Evolutionary conservation across 1,140 invertebrate species (phyloP).

Genomic region (Drosophila ananassae): DNA sequence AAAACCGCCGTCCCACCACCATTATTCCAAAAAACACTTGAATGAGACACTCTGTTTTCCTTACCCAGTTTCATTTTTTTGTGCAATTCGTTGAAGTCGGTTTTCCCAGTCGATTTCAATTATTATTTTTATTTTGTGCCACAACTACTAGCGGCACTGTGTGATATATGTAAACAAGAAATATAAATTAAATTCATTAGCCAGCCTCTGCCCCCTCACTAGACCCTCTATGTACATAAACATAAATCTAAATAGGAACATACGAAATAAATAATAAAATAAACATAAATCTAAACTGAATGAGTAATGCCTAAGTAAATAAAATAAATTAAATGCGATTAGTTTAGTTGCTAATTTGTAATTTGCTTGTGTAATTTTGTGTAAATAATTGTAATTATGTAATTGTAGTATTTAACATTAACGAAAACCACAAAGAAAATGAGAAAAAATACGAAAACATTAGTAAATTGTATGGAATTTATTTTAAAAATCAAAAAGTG

Average conservation of each 20-base stretch:
- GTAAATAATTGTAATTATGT: slow-evolving; percentile 75
- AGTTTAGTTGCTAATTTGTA: slow-evolving; percentile 56
- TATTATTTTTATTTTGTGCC: slow-evolving; percentile 54
- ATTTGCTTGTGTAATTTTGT: slow-evolving; percentile 56
- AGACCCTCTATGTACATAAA: slow-evolving; percentile 63
- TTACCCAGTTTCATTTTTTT: slow-evolving; percentile 53
- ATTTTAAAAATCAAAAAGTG: slow-evolving; percentile 54
- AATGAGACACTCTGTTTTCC: slow-evolving; percentile 60
- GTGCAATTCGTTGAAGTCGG: slow-evolving; percentile 70
- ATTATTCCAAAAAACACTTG: slow-evolving; percentile 15
- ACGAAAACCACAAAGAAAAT: slow-evolving; percentile 14
- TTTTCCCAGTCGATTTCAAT: slow-evolving; percentile 17
- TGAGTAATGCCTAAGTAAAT: slow-evolving; percentile 57
- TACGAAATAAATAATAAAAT: slow-evolving; percentile 27
- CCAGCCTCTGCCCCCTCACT: not conserved
- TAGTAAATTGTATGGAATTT: slow-evolving; percentile 68
- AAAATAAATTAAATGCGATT: slow-evolving; percentile 61
- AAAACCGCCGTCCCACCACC: slow-evolving; percentile 57
- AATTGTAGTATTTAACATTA: slow-evolving; percentile 54
- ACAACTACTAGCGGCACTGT: slow-evolving; percentile 47
- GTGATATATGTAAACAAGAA: slow-evolving; percentile 75
- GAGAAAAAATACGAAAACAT: slow-evolving; percentile 5
- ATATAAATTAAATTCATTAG: slow-evolving; percentile 66
- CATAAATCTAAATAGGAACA: slow-evolving; percentile 34
- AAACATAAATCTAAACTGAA: slow-evolving; percentile 54